Percentiles rank a stretch among this genome's conserved stretches.
phyloP scores from a whole-genome alignment of 2,797 vertebrate genomes.

The Neosilurus mollespiculum region DNA sequence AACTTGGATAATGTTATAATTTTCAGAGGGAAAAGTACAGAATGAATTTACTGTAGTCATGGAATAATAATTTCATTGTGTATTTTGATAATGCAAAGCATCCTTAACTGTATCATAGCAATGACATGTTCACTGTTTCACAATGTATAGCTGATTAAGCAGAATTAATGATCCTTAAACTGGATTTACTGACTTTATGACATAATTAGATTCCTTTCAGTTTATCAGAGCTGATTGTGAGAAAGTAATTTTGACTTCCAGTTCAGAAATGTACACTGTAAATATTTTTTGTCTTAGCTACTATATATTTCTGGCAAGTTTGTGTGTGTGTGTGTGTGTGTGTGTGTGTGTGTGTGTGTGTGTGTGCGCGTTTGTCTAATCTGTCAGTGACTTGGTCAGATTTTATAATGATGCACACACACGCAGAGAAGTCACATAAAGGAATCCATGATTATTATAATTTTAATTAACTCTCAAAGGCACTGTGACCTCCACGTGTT shows the following conservation, averaged over 20 bases:
- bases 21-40: background rate
- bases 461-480: conserved; percentile 83
- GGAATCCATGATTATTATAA: conserved; percentile 66
- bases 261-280: too few relatives aligned
- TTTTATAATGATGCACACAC: conserved; percentile 65
- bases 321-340: background rate
- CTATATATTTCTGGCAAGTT: background rate
- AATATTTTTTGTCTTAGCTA: background rate
- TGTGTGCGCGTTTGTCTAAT: conserved; percentile 46
- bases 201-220: background rate
- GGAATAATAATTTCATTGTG: background rate
- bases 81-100: background rate
- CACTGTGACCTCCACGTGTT: conserved; percentile 73
- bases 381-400: conserved; percentile 72
- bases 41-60: background rate
- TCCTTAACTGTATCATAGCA: background rate
- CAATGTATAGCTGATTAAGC: background rate
- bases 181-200: background rate
- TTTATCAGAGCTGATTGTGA: background rate
- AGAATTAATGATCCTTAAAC: too few relatives aligned
- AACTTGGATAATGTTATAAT: background rate
- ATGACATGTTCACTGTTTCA: background rate
- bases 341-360: conserved; percentile 20
- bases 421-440: conserved; percentile 47
- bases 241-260: background rate